Base-by-base conservation (phyloP, 2,113 vertebrate genomes). In the Isurus oxyrinchus region DNA sequence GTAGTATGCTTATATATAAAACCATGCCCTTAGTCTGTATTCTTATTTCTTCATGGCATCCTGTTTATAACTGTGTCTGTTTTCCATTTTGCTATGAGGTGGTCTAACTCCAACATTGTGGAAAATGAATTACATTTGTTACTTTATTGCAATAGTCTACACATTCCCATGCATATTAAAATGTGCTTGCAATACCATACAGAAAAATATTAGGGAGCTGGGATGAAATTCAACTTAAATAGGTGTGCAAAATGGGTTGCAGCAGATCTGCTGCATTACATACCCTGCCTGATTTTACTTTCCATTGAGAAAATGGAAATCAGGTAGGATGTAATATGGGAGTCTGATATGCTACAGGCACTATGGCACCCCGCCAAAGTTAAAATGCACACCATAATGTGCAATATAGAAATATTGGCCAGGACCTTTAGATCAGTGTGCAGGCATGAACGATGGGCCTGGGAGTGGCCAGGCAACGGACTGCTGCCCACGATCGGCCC, bases 61-160 rank as follows among this genome's bases (percentile, higher is more conserved):
- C 90, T 63, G 21, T 94, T 63, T 63, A 63, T 40, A 63, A 94
- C 2, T 63, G 90, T 94, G 35, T 63, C 90, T 94, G 59, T 63
- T 61, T 94, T 63, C n/a, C 59, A 94, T 94, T 94, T 94, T 94
- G 59, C 59, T 40, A 19, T 94, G 90, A 40, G 90, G 90, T 63
- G 90, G 90, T 94, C 90, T 63, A 94, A 94, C 90, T 59, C 61
- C 90, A 94, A 66, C 59, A 94, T 94, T 63, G 59, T 16, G 21
- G 57, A 93, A 93, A 93, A 93, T 93, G 59, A 63, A 94, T 94
- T 94, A 40, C 90, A 94, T 94, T 94, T 94, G 57, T 94, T 94
- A 63, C 35, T 94, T 94, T 94, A 63, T 66, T 63, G 7, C 40
- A 57, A 90, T 13, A 63, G 90, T 66, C 90, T 94, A 40, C 88